Percentiles rank a stretch among this genome's conserved stretches.
Conservation (phyloP, 37 sponge, comb jelly and placozoan species). For the Aplysina aerophoba region DNA sequence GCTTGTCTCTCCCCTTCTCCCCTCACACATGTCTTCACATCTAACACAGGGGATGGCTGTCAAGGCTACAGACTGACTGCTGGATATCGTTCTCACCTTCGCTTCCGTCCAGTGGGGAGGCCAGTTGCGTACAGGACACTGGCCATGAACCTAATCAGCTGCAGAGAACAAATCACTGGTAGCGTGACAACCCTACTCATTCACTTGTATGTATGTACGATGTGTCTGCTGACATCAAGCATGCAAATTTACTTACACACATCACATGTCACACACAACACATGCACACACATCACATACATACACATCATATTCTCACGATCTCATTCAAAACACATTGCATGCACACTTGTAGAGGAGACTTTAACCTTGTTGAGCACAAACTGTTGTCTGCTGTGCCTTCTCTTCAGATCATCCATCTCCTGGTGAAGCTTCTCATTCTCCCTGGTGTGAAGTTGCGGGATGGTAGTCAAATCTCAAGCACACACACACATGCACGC, state of each 20-base stretch:
- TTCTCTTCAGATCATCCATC: slow-evolving; percentile 58
- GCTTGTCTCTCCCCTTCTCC: too few species aligned
- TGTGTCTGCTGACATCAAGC: too few species aligned
- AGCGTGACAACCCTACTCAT: not conserved
- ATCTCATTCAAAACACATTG: not conserved
- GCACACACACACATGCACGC: not conserved
- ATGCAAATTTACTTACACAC: too few species aligned
- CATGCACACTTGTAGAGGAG: not conserved
- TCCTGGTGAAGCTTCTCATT: slow-evolving; percentile 66
- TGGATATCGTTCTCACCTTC: not conserved
- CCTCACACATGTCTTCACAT: too few species aligned
- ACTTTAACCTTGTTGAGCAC: slow-evolving; percentile 80
- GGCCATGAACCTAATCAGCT: slow-evolving; percentile 82
- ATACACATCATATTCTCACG: not conserved
- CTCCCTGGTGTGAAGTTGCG: slow-evolving; percentile 51
- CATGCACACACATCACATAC: not conserved
- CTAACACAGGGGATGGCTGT: not conserved
- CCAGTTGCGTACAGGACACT: slow-evolving; percentile 74
- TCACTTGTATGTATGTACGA: too few species aligned
- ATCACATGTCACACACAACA: too few species aligned
- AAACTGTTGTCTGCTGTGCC: slow-evolving; percentile 68
- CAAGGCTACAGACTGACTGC: not conserved
- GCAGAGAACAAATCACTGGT: slow-evolving; percentile 1
- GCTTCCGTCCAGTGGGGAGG: slow-evolving; percentile 44
- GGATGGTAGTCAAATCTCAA: not conserved